phyloP scores from a whole-genome alignment of 2,797 vertebrate genomes.

The Chromobotia macracanthus region DNA sequence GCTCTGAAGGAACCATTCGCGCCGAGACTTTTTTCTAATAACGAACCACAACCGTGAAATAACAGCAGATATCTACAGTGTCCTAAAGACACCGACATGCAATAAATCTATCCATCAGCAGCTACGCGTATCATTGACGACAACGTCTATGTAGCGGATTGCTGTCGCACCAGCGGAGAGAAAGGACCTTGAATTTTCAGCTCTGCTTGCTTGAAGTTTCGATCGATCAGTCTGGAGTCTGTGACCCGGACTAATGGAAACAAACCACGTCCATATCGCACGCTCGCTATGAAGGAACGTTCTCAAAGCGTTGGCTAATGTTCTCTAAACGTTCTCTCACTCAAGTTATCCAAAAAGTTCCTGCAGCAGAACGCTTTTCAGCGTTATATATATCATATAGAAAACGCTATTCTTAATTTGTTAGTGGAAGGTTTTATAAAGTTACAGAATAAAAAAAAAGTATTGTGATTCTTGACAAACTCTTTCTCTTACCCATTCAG shows the following conservation, averaged over 20 bases:
- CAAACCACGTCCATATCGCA: slow-evolving; percentile 6
- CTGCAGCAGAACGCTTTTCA: too few species aligned
- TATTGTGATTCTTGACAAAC: background rate
- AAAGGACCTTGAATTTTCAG: slow-evolving; percentile 70
- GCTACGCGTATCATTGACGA: background rate
- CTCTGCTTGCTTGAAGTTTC: slow-evolving; percentile 73
- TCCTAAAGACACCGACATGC: background rate
- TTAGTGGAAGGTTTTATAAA: too few species aligned
- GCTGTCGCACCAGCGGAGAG: slow-evolving; percentile 51
- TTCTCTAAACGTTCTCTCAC: too few species aligned
- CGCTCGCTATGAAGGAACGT: too few species aligned
- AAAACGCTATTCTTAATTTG: too few species aligned
- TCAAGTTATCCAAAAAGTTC: too few species aligned
- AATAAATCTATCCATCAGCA: slow-evolving; percentile 11
- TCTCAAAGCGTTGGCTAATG: too few species aligned
- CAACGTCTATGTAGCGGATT: slow-evolving; percentile 30
- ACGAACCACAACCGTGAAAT: slow-evolving; percentile 68
- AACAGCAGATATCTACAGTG: background rate
- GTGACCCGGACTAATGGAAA: slow-evolving; percentile 46
- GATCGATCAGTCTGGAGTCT: slow-evolving; percentile 76
- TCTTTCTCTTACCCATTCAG: slow-evolving; percentile 65
- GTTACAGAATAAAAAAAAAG: background rate
- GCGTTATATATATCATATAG: too few species aligned
- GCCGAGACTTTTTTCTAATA: slow-evolving; percentile 62
- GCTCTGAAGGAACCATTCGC: slow-evolving; percentile 20